Evolutionary conservation across 2,113 vertebrate species (phyloP).

Genomic region (Carlito syrichta): DNA sequence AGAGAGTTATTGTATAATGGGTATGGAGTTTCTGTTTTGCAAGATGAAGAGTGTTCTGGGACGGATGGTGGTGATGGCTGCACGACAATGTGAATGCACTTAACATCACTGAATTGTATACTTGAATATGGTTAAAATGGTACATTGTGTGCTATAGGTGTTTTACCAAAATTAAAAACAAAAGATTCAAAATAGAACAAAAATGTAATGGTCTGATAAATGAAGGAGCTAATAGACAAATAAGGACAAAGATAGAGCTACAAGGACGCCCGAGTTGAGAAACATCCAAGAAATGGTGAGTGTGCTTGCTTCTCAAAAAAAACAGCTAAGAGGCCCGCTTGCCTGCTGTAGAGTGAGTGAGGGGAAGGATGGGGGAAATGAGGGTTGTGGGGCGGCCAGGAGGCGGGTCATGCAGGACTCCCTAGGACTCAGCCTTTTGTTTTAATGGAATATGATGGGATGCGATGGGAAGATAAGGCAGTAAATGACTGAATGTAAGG

Average conservation of each 20-base stretch:
- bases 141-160: background rate
- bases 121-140: background rate
- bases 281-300: background rate
- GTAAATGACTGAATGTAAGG: background rate
- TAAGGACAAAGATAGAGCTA: background rate
- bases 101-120: background rate
- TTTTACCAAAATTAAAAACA: background rate
- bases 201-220: background rate
- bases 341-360: fast-evolving
- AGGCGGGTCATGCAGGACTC: fast-evolving
- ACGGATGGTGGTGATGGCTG: background rate
- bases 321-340: background rate
- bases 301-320: background rate
- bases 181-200: background rate
- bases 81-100: background rate
- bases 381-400: background rate
- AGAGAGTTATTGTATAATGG: background rate
- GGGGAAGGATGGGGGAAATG: fast-evolving
- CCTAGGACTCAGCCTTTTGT: background rate
- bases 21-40: background rate
- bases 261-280: background rate
- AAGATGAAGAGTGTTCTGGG: background rate
- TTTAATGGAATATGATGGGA: background rate
- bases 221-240: background rate
- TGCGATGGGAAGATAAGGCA: background rate